These are phyloP conservation scores for Caenorhabditis remanei DNA, from an alignment of 1,140 invertebrate genomes.

Conservation along the genomic window DNA sequence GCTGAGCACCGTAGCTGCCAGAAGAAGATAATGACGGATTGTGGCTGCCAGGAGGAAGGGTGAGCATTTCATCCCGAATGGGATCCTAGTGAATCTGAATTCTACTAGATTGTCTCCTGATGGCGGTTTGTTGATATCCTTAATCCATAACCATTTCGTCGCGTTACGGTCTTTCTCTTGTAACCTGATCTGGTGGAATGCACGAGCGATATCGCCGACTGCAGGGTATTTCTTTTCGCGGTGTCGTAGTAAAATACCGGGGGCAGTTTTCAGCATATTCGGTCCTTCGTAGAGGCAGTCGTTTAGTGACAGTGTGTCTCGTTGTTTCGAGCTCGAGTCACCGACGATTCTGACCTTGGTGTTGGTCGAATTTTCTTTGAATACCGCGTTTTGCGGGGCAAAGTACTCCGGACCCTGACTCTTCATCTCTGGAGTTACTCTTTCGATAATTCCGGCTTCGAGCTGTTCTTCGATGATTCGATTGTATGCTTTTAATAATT, in stretches of 20 bases:
- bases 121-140: constrained; percentile 22
- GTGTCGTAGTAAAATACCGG: constrained; percentile 58
- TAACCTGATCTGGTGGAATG: constrained; percentile 66
- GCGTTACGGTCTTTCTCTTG: constrained; percentile 59
- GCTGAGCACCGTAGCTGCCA: neutral
- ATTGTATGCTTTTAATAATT: too few relatives aligned
- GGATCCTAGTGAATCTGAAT: constrained; percentile 59
- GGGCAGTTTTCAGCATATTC: constrained; percentile 44
- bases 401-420: constrained; percentile 68
- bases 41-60: constrained; percentile 61
- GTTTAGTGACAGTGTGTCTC: constrained; percentile 74
- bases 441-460: constrained; percentile 30
- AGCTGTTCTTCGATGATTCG: constrained; percentile 19
- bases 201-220: constrained; percentile 63
- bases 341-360: constrained; percentile 78
- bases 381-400: constrained; percentile 79
- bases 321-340: constrained; percentile 74
- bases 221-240: constrained; percentile 46
- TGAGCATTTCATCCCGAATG: constrained; percentile 61
- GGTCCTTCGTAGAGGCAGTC: constrained; percentile 71
- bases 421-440: neutral
- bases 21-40: constrained; percentile 47
- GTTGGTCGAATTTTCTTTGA: constrained; percentile 67
- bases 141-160: constrained; percentile 66
- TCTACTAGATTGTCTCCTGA: constrained; percentile 21